phyloP scores from a whole-genome alignment of 2,797 vertebrate genomes.

The Tangara arthus region DNA sequence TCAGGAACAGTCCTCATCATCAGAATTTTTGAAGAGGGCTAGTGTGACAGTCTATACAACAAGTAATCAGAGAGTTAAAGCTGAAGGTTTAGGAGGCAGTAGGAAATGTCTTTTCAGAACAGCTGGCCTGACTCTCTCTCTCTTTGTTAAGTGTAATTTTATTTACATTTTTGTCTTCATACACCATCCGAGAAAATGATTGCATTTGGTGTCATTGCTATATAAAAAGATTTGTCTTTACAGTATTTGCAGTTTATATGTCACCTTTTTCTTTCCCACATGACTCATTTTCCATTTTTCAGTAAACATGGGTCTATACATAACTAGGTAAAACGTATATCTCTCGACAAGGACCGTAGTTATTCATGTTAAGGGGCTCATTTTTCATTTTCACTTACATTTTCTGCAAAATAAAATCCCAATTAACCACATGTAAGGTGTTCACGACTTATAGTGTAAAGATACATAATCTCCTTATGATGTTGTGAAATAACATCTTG shows the following conservation, averaged over 20 bases:
- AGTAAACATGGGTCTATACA: neutral
- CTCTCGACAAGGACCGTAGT: neutral
- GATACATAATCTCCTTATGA: neutral
- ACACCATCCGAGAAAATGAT: neutral
- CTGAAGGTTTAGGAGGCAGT: neutral
- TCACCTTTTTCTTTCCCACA: neutral
- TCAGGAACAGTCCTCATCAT: neutral
- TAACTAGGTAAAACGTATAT: neutral
- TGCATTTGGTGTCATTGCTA: neutral
- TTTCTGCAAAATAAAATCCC: neutral
- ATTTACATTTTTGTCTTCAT: neutral
- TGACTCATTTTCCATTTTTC: neutral
- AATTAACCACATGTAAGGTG: neutral
- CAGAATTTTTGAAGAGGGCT: neutral
- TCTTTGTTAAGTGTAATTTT: neutral
- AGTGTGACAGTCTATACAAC: neutral
- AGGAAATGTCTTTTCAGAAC: neutral
- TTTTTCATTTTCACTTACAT: neutral
- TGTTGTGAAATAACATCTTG: neutral
- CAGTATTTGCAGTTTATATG: neutral
- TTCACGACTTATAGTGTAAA: neutral
- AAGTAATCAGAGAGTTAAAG: neutral
- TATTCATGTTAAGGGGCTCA: neutral
- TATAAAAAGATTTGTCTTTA: neutral
- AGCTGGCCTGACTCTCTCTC: neutral